phyloP scores from a whole-genome alignment of 2,113 vertebrate genomes.

The Emydura subglobosa region DNA sequence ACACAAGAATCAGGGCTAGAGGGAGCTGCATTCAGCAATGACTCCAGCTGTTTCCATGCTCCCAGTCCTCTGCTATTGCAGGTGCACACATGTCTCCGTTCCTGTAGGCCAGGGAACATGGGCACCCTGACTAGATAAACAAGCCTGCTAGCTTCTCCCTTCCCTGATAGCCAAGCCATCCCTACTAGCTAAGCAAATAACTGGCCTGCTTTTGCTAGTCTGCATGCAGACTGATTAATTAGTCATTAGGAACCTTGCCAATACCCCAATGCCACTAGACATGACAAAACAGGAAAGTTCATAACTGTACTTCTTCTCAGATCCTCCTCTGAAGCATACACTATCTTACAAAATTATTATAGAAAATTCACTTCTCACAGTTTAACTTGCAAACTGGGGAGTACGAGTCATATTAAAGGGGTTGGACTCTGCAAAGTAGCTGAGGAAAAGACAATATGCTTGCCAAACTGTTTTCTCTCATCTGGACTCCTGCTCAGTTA shows the following conservation, averaged over 20 bases:
- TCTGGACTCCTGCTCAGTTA: background rate
- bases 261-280: background rate
- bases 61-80: background rate
- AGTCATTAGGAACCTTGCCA: background rate
- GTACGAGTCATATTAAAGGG: background rate
- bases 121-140: background rate
- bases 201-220: background rate
- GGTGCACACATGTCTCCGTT: rapidly evolving
- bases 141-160: rapidly evolving
- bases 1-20: background rate
- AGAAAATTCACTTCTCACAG: background rate
- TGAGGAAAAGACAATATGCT: background rate
- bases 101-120: background rate
- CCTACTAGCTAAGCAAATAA: background rate
- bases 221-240: background rate
- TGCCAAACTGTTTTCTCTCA: background rate
- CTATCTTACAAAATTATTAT: background rate
- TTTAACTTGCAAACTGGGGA: background rate
- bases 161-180: background rate
- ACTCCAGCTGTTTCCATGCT: background rate
- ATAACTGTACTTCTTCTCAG: background rate
- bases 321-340: background rate
- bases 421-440: background rate
- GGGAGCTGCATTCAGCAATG: background rate
- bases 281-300: rapidly evolving